phyloP scores from a whole-genome alignment of 2,888 invertebrate species.

The Ophioninae sp. region DNA sequence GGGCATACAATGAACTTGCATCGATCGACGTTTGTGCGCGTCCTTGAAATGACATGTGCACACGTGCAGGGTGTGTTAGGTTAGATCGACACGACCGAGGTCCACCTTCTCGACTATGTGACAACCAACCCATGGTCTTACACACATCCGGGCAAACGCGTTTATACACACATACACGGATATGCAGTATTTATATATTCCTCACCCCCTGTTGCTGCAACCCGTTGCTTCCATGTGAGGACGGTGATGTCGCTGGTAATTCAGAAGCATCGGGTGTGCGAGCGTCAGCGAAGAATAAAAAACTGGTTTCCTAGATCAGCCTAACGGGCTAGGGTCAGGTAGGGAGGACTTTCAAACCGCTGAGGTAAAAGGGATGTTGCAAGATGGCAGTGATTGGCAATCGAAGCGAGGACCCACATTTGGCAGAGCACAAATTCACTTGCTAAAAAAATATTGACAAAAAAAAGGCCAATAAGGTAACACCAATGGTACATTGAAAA shows the following conservation, averaged over 20 bases:
- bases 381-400: slow-evolving; percentile 13
- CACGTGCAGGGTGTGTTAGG: slow-evolving; percentile 53
- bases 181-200: slow-evolving; percentile 12
- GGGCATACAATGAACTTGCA: slow-evolving; percentile 70
- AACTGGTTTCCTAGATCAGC: neutral
- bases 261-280: slow-evolving; percentile 17
- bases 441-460: neutral
- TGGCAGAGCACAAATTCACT: neutral
- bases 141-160: slow-evolving; percentile 16
- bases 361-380: neutral
- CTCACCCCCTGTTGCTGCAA: slow-evolving; percentile 9
- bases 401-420: neutral
- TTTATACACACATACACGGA: neutral
- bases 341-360: neutral
- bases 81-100: slow-evolving; percentile 48
- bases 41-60: slow-evolving; percentile 59
- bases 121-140: slow-evolving; percentile 23
- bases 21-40: slow-evolving; percentile 64
- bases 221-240: slow-evolving; percentile 24
- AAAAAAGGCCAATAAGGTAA: neutral
- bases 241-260: slow-evolving; percentile 35
- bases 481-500: neutral
- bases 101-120: slow-evolving; percentile 38
- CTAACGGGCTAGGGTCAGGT: neutral
- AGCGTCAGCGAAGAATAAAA: slow-evolving; percentile 15